Evolutionary conservation across 2,888 invertebrate species (phyloP), one percentile per base, ranked within the genome.

Genomic region (Drosophila melanosoma): DNA sequence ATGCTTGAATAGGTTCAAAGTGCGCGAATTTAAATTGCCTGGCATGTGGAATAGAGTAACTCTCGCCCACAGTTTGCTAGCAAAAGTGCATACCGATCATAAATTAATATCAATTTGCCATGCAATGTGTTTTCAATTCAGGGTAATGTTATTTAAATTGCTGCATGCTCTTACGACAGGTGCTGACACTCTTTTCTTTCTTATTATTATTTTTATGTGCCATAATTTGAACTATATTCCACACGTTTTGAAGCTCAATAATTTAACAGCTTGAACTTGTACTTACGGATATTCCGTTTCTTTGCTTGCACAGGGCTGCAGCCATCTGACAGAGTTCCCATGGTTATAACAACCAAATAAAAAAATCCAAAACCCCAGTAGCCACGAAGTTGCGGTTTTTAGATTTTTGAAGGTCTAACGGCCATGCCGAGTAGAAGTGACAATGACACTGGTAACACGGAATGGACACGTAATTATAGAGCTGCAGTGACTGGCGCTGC

Each of bases 291-390:
- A 5, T 29, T 6, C 6, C 29, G 29, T 29, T 29, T 5, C 29
- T 29, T 29, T 6, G 29, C 29, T 29, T 53, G 38, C 49, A 29
- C 54, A 67, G 67, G 58, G 57, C 76, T 67, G 54, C 26, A 53
- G 58, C 42, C 76, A 76, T 45, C 64, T 78, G 78, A 51, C 6
- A n/a, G 51, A 48, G 11, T 76, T 78, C 78, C 72, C 78, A 79
- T 20, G 38, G 48, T 59, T 61, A 52, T 49, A 70, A 20, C 26
- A 3, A 7, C 4, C 4, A 1, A 8, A 20, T 36, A 10, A n/a
- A 5, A 2, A 23, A 32, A 29, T 29, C 29, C 29, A 29, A 29
- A 29, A 29, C 2, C 29, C 5, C 17, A 10, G 5, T 3, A 26
- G 29, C 15, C 38, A 70, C 74, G 59, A 66, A 49, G 29, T 29